Base-by-base conservation (phyloP, 2,888 invertebrate genomes). In the Sturmia bella region DNA sequence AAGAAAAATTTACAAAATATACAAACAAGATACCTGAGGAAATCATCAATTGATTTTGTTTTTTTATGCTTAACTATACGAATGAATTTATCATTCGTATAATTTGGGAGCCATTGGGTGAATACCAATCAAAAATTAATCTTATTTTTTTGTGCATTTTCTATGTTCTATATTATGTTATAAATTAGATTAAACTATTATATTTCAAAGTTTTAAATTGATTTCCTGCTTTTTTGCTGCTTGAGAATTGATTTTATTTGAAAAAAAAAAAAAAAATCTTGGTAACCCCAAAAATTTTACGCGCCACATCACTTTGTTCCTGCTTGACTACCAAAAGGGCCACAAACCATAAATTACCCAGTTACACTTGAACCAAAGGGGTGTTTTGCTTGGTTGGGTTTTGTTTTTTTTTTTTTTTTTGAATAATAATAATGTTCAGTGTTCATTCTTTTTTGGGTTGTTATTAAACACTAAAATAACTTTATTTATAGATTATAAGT, bases 281-380 rank as follows among this genome's bases (percentile, higher is more conserved):
- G 9, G 6, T 56, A 43, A 52, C n/a, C 13, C 17, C 48, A 50
- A 9, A 54, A 52, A 21, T 21, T 63, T 4, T 27, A 27, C 32
- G 45, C 66, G 48, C 43, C 78, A 66, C 27, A 19, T 52, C 9
- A 12, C 7, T 66, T 63, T 17, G 7, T 73, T 19, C 24, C 52
- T 63, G 63, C n/a, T 45, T 52, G 24, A 12, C 2, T 39, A 17
- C 21, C 9, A 43, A 48, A 37, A 54, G 56, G 54, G 64, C 45
- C 19, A 19, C 5, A 64, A 52, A 54, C 15, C 66, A 75, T 57
- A 75, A 75, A 59, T 66, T 68, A 59, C 54, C 6, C 41, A 69
- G 79, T 80, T 64, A 80, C 79, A 80, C 56, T 69, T 69, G 63
- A 74, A 41, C 45, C 54, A 48, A 69, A 80, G 74, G 79, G 79